Evolutionary conservation across 2,888 invertebrate genomes (phyloP), one percentile per base, ranked within the genome.

Genomic region (Drosophila tanythrix): DNA sequence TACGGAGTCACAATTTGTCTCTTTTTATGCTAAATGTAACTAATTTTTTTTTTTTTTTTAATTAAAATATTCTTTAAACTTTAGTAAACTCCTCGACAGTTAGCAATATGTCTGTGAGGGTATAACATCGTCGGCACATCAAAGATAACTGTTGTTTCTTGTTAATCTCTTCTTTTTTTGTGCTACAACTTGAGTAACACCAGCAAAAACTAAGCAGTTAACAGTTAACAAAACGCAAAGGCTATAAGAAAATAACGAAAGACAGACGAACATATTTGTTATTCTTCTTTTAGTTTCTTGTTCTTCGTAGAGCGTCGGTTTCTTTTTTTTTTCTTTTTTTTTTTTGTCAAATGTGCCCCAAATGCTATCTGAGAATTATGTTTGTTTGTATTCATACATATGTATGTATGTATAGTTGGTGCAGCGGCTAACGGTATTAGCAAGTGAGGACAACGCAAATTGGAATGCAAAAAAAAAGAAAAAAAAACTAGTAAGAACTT

Each of bases 211-310:
- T 55, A 61, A 70, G 60, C 63, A 62, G 67, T 67, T 77, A 76
- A 74, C 78, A 72, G 59, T 77, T 65, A 70, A 61, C 76, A 76
- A 75, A 76, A 70, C 51, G 70, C 72, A 64, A 75, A 64, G 31
- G 63, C 63, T 56, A 50, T 27, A 50, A 68, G 58, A 60, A 61
- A 70, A 76, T 21, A 70, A 61, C 50, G 21, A 43, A 40, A 61
- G 29, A 50, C 36, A 59, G 33, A 35, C 51, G 33, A 35, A 62
- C 29, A 25, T 18, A 52, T 57, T 61, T 29, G 29, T 43, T 71
- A 40, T 55, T 71, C 33, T 76, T 51, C 51, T 46, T 36, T 25
- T n/a, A 3, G 27, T n/a, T 64, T 65, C 48, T 56, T 48, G 33
- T 48, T 52, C 33, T 40, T 58, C 35, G 25, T 38, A 15, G 29